Evolutionary conservation across 2,113 vertebrate genomes (phyloP).

Genomic region (Glaucomys volans): DNA sequence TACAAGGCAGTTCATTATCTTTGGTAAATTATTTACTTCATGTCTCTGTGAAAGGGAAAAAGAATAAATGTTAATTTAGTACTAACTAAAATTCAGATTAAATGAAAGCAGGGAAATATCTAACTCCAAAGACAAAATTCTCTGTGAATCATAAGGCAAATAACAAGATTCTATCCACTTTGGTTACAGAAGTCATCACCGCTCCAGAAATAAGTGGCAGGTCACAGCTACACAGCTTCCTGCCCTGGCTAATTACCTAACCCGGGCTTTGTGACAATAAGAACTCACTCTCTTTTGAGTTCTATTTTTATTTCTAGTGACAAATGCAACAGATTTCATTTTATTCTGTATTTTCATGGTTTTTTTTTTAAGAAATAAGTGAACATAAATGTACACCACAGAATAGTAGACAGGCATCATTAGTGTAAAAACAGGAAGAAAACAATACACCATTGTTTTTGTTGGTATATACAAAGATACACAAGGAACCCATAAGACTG

Average conservation of each 20-base stretch:
- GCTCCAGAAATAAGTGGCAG: not conserved
- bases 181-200: not conserved
- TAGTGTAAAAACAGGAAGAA: not conserved
- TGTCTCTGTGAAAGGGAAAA: not conserved
- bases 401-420: not conserved
- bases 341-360: not conserved
- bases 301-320: not conserved
- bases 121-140: slow-evolving; percentile 15
- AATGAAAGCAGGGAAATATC: not conserved
- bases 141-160: not conserved
- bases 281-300: not conserved
- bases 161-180: not conserved
- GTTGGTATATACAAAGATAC: not conserved
- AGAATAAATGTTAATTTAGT: not conserved
- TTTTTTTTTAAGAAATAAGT: not conserved
- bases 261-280: not conserved
- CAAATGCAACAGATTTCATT: not conserved
- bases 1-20: not conserved
- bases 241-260: not conserved
- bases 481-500: not conserved
- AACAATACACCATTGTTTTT: not conserved
- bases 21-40: not conserved
- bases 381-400: not conserved
- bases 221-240: not conserved
- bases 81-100: not conserved